Evolutionary conservation across 1,140 invertebrate genomes (phyloP).

Genomic region (Holotrichia oblita): DNA sequence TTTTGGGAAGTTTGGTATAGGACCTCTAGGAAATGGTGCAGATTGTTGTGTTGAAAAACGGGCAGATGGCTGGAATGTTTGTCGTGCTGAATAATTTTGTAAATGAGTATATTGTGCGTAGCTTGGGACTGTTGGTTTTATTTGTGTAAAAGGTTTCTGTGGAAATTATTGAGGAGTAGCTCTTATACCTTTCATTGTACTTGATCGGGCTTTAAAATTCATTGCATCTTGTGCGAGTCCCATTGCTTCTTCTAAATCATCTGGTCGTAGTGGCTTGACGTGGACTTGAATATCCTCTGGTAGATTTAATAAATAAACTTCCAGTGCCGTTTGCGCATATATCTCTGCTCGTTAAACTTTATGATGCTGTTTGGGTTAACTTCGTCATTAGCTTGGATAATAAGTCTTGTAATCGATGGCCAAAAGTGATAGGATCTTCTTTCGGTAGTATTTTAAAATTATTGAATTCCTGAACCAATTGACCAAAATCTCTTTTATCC

Average conservation of each 20-base stretch:
- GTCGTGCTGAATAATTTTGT: too few species aligned
- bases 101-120: background rate
- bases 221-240: background rate
- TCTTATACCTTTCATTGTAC: background rate
- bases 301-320: slow-evolving; percentile 20
- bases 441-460: background rate
- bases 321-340: too few species aligned
- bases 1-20: background rate
- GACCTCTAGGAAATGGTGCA: background rate
- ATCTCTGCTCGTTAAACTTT: background rate
- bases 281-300: slow-evolving; percentile 25
- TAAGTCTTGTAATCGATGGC: background rate
- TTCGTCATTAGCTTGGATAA: slow-evolving; percentile 16
- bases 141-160: background rate
- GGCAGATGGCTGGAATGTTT: background rate
- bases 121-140: background rate
- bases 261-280: slow-evolving; percentile 6
- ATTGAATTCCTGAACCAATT: slow-evolving; percentile 23
- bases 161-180: background rate
- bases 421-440: background rate
- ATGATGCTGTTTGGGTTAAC: background rate
- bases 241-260: background rate
- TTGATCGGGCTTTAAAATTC: slow-evolving; percentile 5
- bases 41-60: background rate
- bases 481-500: slow-evolving; percentile 34